Evolutionary conservation across 2,797 vertebrate genomes (phyloP), one percentile per base, ranked within the genome.

Genomic region (Sternotherus odoratus): DNA sequence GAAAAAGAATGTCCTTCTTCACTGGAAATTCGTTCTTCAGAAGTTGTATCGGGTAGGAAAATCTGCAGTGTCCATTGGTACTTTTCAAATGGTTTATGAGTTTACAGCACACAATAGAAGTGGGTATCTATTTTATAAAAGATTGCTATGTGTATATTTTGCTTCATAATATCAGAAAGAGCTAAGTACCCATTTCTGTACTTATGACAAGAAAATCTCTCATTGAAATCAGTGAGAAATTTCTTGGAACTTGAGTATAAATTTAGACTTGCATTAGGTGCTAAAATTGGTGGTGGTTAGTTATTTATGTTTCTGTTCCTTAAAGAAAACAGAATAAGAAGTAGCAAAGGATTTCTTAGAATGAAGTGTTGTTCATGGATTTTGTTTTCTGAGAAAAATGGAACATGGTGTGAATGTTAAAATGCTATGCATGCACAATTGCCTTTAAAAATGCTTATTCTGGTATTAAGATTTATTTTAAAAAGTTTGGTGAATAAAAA

Each of bases 351-450:
- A 5, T 96, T 95, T 93, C 89, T 88, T 89, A 93, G 94, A 90
- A 2, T 82, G 91, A 98, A 98, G 96, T 77, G 98, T 96, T 96
- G 96, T 92, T 97, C 93, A 94, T 98, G 97, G 97, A 97, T 98
- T 98, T 96, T 93, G 92, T 98, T 95, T 95, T 94, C 96, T 93
- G 96, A 96, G 92, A 96, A 88, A 54, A 36, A 89, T 92, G 82
- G 95, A 92, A 97, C 91, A 90, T 94, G 94, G 96, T 97, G 97
- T 98, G 98, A 97, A 98, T 98, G 98, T 98, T 97, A 93, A 94
- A 95, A 94, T 92, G 97, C 97, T 98, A 60, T 98, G 98, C 98
- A 98, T 98, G 98, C 96, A 15, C 91, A 97, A 93, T 96, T 97
- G 98, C 97, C 97, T 96, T 88, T 83, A 85, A 96, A 95, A 97